Base-by-base conservation (phyloP, 53 echinoderm and acorn worm genomes). In the Paracentrotus lividus region DNA sequence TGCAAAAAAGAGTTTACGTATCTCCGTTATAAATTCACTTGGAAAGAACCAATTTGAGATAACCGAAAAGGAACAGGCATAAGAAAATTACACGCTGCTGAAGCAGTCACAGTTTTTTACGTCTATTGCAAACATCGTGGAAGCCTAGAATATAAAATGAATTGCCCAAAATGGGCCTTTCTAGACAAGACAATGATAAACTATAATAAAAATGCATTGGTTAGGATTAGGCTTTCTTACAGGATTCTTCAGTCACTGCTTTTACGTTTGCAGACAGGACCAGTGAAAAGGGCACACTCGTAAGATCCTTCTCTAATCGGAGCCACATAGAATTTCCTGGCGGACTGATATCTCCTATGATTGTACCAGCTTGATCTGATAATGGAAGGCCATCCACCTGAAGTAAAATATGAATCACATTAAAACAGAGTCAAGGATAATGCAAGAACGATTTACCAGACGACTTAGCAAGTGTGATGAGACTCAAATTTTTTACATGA, bases 211-310 rank as follows among this genome's bases (percentile, higher is more conserved):
- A 21, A 59, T 59, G 59, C 59, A 20, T 20, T 3, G 1, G 16
- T 64, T 64, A 7, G 29, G 64, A 40, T 38, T 18, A 38, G 5
- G 40, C 5, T 72, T 1, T 4, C 81, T 81, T 81, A 81, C 81
- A 81, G 7, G 81, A 81, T 81, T 81, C 47, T 21, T 45, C 81
- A 47, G 81, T 81, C 3, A 81, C 81, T 81, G 81, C 81, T 81
- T 81, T 47, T 31, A 81, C 18, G 1, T 8, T 26, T 26, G 81
- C 81, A 49, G 45, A 44, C 1, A 81, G 81, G 21, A 81, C 49
- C 47, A 81, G 44, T 3, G 24, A 23, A 45, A n/a, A 47, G n/a
- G 44, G 81, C 7, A 1, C 4, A 72, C 18, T 40, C 6, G 72
- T 72, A 24, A 10, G n/a, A 47, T 24, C 9, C 81, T 81, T 81